Evolutionary conservation across 2,113 vertebrate genomes (phyloP), one percentile per base, ranked within the genome.

Genomic region (Plestiodon gilberti): DNA sequence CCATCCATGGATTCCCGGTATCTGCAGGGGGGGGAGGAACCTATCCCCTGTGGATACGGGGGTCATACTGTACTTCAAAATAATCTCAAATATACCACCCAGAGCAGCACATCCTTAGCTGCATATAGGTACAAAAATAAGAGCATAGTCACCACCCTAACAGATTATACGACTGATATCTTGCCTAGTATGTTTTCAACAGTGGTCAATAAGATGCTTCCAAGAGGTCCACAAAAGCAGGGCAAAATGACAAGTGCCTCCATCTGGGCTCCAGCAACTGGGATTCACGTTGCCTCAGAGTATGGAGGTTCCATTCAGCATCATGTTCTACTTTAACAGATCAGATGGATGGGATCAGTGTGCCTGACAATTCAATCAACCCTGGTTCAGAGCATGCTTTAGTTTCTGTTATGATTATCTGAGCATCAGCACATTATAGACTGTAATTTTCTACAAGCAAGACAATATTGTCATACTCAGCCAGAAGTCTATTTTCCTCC

Each of bases 401-500:
- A 35, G 4, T 59, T 35, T 82, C 80, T 79, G 52, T 17, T 83
- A 89, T 86, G 20, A 61, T 55, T 35, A 80, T 59, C 55, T 71
- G 33, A 82, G 71, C 20, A 82, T 55, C 43, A 83, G 88, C 75
- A 79, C 0, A 75, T 40, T 0, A 8, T 71, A 87, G 74, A 86
- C 73, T 84, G 40, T 38, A 43, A 77, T 61, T 90, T 90, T 78
- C 57, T 57, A 35, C n/a, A 83, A 81, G 62, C 28, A 83, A 86
- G 55, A 75, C 2, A 67, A 6, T 78, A 80, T 82, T 90, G 91
- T 82, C 78, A 82, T 83, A 89, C 81, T 52, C 71, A 86, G 78
- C 43, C 10, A 84, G 35, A 91, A 90, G 89, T 25, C 69, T 76
- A 35, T 88, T 90, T 83, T 75, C 71, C 75, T 82, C 89, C 22